phyloP scores from a whole-genome alignment of 2,888 invertebrate genomes.

The Heliconius ethilla region DNA sequence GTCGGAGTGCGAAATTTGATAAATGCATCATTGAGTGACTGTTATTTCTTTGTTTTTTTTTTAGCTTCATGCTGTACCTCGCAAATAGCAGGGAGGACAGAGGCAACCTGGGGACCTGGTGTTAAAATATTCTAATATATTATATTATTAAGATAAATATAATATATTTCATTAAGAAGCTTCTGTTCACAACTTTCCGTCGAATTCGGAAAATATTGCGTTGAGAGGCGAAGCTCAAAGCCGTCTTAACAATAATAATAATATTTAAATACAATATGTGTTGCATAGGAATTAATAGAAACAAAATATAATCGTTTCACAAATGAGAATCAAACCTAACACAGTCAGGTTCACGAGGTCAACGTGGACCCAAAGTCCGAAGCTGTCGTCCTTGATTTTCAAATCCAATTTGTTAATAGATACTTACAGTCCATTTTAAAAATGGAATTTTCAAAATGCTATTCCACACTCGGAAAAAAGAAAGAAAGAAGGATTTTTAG shows the following conservation, averaged over 20 bases:
- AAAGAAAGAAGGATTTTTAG: too few relatives aligned
- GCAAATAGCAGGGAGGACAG: neutral
- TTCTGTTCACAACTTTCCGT: neutral
- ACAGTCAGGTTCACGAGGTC: too few relatives aligned
- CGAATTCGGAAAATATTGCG: neutral
- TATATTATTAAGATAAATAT: too few relatives aligned
- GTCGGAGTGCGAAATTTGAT: slow-evolving; percentile 39
- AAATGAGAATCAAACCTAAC: too few relatives aligned
- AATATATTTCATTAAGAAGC: neutral
- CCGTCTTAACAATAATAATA: too few relatives aligned
- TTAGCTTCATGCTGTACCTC: neutral
- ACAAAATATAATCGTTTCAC: too few relatives aligned
- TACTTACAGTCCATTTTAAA: neutral
- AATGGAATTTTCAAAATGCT: too few relatives aligned
- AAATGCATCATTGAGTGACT: slow-evolving; percentile 32
- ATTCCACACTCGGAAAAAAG: too few relatives aligned
- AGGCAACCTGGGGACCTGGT: neutral
- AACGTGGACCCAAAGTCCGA: too few relatives aligned
- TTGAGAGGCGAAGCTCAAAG: too few relatives aligned
- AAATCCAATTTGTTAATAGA: slow-evolving; percentile 22
- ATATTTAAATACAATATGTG: too few relatives aligned
- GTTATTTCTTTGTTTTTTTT: neutral
- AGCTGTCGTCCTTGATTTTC: neutral
- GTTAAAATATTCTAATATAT: neutral
- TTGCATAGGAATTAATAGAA: too few relatives aligned